These are phyloP conservation scores for Phataginus tricuspis DNA, from an alignment of 2,797 vertebrate genomes.

Conservation along the genomic window DNA sequence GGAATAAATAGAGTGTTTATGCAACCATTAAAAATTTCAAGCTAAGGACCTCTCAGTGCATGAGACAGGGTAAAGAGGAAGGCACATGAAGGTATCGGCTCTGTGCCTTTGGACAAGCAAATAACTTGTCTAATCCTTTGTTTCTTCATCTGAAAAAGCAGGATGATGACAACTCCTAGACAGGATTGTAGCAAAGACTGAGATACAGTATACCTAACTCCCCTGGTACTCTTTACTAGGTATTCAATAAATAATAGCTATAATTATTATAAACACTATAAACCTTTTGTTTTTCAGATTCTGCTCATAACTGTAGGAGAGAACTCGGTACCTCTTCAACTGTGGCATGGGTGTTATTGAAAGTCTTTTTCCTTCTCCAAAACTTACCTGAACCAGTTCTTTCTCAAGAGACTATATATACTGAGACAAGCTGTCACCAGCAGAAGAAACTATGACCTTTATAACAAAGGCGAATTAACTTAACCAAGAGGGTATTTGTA, in stretches of 20 bases:
- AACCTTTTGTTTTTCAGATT: constrained; percentile 78
- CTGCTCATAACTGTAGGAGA: constrained; percentile 50
- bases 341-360: constrained; percentile 54
- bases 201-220: not conserved
- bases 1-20: constrained; percentile 45
- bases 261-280: constrained; percentile 15
- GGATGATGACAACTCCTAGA: not conserved
- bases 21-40: constrained; percentile 27
- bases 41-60: not conserved
- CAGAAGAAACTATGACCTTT: constrained; percentile 71
- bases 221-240: not conserved
- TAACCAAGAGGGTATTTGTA: constrained; percentile 65
- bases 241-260: constrained; percentile 15
- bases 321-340: constrained; percentile 69
- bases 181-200: not conserved
- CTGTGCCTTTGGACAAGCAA: not conserved
- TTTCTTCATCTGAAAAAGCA: not conserved
- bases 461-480: constrained; percentile 77
- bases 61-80: not conserved
- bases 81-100: not conserved
- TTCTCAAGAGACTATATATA: constrained; percentile 67
- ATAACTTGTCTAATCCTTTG: not conserved
- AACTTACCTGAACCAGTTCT: constrained; percentile 67
- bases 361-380: constrained; percentile 69
- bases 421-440: constrained; percentile 66